Percentiles rank a stretch among this genome's conserved stretches.
These are phyloP conservation scores for Harmothoe impar DNA, from an alignment of 2,888 invertebrate genomes.

Conservation along the genomic window DNA sequence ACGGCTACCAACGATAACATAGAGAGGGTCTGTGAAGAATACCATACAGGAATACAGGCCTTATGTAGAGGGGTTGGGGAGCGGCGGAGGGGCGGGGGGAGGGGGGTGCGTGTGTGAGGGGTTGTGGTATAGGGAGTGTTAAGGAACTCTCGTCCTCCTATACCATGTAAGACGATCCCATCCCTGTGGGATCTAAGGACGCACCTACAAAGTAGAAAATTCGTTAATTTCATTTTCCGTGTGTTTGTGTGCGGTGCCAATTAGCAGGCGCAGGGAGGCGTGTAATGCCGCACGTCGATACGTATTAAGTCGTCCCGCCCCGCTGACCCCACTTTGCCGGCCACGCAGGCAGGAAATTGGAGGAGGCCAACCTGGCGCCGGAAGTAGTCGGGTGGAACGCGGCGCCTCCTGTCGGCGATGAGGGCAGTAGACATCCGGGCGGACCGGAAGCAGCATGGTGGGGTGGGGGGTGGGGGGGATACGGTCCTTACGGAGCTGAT, in stretches of 20 bases:
- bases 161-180: too few relatives aligned
- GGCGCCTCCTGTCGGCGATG: not conserved
- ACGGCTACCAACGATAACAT: too few relatives aligned
- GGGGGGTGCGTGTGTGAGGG: too few relatives aligned
- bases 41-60: too few relatives aligned
- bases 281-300: slow-evolving; percentile 37
- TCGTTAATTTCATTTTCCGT: slow-evolving; percentile 57
- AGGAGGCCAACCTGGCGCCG: slow-evolving; percentile 15
- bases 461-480: not conserved
- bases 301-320: slow-evolving; percentile 13
- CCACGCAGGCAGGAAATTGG: slow-evolving; percentile 36
- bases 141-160: too few relatives aligned
- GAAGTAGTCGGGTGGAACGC: slow-evolving; percentile 36
- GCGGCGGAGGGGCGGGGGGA: too few relatives aligned
- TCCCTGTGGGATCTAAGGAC: not conserved
- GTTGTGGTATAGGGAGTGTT: too few relatives aligned
- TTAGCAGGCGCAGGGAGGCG: not conserved
- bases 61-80: too few relatives aligned
- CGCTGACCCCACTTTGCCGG: slow-evolving; percentile 20
- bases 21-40: too few relatives aligned
- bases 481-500: slow-evolving; percentile 38
- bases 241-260: slow-evolving; percentile 50
- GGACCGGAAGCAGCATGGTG: not conserved
- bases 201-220: slow-evolving; percentile 13
- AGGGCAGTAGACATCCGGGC: slow-evolving; percentile 19